Base-by-base conservation (phyloP, 2,797 vertebrate species). In the Lophotriccus pileatus region DNA sequence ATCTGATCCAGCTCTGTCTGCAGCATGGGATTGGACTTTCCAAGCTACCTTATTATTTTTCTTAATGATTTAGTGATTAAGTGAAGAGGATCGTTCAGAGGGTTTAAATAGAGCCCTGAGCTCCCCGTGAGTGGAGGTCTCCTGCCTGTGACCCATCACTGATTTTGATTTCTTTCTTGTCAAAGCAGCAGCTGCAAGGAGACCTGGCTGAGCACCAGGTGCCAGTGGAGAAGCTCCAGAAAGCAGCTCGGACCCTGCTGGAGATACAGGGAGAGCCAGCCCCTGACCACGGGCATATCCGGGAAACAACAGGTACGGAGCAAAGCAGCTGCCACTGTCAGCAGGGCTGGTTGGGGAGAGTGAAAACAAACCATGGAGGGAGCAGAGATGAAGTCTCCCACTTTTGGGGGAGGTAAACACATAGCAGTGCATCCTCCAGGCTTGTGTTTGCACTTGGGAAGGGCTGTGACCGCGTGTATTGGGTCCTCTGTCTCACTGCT, bases 211-310 rank as follows among this genome's bases (percentile, higher is more conserved):
- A 99, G 92, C 99, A 98, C 58, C 99, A 98, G 7, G 98, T 99
- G 77, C 98, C 98, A 39, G 97, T 99, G 97, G 99, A 99, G 97
- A 99, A 98, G 95, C 98, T 99, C 46, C 98, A 98, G 97, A 98
- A 99, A 95, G 98, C 98, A 7, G 98, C 98, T 79, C 96, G 93
- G 85, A 98, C 98, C 60, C 98, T 99, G 90, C 97, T 98, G 97
- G 98, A 98, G 93, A 96, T 98, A 5, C 98, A 98, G 23, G 99
- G 99, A 62, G 97, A 98, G 17, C 99, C 99, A 0, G 97, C 98
- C 21, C 98, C 99, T 6, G 98, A 99, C 96, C 98, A 92, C 4
- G 84, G 96, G 8, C 98, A 97, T 93, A 96, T 99, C 90, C 98
- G 97, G 74, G 98, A 98, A 89, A 98, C 98, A 44, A 98, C 98